These are phyloP conservation scores for Bellardia pandia DNA, from an alignment of 2,888 invertebrate species.

Conservation along the genomic window DNA sequence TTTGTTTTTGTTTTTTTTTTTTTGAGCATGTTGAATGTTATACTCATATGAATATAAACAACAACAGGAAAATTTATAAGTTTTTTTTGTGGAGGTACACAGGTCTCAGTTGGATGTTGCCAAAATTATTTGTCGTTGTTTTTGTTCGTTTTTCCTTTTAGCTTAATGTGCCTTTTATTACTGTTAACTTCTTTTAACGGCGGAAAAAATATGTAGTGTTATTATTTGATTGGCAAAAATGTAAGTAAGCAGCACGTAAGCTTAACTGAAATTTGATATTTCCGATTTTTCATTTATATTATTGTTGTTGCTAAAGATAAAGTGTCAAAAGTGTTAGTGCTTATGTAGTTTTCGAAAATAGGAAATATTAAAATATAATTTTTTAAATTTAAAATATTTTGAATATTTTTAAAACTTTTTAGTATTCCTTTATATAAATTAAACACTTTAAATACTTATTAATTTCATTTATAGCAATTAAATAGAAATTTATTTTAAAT, in stretches of 20 bases:
- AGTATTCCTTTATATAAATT: not conserved
- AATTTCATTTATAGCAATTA: not conserved
- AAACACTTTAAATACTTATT: not conserved
- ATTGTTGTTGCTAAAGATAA: slow-evolving; percentile 35
- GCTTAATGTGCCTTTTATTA: slow-evolving; percentile 44
- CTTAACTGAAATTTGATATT: slow-evolving; percentile 60
- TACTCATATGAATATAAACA: not conserved
- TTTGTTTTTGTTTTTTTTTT: slow-evolving; percentile 19
- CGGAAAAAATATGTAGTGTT: not conserved
- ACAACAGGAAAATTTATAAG: slow-evolving; percentile 1
- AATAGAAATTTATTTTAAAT: slow-evolving; percentile 8
- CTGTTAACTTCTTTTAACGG: slow-evolving; percentile 11
- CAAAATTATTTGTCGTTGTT: slow-evolving; percentile 34
- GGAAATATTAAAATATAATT: not conserved
- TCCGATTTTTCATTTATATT: slow-evolving; percentile 50
- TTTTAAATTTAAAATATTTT: not conserved
- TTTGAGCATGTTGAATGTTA: slow-evolving; percentile 25
- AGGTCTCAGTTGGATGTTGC: slow-evolving; percentile 26
- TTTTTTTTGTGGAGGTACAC: not conserved
- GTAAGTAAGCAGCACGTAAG: slow-evolving; percentile 21
- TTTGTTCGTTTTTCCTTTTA: slow-evolving; percentile 21
- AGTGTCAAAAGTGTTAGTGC: slow-evolving; percentile 14
- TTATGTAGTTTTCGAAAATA: not conserved
- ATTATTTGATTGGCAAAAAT: slow-evolving; percentile 13
- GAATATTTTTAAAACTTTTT: not conserved